These are phyloP conservation scores for Furcula furcula DNA, from an alignment of 2,888 invertebrate genomes.

Conservation along the genomic window DNA sequence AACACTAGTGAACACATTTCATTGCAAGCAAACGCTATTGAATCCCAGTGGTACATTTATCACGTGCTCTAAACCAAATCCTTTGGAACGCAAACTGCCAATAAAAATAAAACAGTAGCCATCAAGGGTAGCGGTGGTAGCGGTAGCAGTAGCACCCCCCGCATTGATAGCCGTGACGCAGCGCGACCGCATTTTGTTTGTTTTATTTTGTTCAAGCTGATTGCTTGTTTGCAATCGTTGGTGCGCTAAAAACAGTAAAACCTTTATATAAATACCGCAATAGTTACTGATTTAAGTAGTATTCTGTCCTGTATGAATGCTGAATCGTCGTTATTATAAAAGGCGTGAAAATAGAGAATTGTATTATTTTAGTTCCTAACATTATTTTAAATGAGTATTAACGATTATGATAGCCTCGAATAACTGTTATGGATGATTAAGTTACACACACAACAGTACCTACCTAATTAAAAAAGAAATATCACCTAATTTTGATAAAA, in stretches of 20 bases:
- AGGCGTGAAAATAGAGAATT: no score
- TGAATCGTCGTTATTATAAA: no score
- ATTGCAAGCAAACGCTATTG: slow-evolving; percentile 14
- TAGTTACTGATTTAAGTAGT: slow-evolving; percentile 21
- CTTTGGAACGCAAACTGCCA: slow-evolving; percentile 27
- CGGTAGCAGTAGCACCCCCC: no score
- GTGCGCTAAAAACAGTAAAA: slow-evolving; percentile 25
- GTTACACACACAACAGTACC: no score
- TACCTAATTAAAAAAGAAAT: no score
- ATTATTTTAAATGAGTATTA: no score
- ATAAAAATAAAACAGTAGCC: slow-evolving; percentile 32
- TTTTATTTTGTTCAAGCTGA: slow-evolving; percentile 32
- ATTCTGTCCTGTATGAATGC: slow-evolving; percentile 12
- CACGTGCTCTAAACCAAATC: slow-evolving; percentile 30
- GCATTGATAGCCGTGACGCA: slow-evolving; percentile 30
- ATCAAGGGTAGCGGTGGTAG: slow-evolving; percentile 14
- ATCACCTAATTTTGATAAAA: no score
- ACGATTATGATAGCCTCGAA: no score
- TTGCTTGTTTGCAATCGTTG: slow-evolving; percentile 31
- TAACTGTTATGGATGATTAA: no score
- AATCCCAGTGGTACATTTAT: slow-evolving; percentile 28
- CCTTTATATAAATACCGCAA: slow-evolving; percentile 26
- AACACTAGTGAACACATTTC: not conserved
- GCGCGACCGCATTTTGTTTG: slow-evolving; percentile 25
- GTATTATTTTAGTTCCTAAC: no score